These are phyloP conservation scores for Momotus momota DNA, from an alignment of 2,797 vertebrate species.

Conservation along the genomic window DNA sequence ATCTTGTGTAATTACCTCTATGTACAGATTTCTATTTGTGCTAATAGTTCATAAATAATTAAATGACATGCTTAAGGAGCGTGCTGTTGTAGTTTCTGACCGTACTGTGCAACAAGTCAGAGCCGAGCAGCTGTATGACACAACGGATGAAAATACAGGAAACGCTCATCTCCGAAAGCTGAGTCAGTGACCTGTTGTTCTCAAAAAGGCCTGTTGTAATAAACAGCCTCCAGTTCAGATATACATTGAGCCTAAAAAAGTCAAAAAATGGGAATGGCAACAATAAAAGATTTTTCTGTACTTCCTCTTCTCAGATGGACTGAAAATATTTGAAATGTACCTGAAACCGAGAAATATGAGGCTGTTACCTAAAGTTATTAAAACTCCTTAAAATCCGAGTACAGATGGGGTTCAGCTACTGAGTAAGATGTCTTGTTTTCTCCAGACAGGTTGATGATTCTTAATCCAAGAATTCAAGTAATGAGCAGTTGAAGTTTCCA, in stretches of 20 bases:
- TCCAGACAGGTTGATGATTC: constrained; percentile 69
- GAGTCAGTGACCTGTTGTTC: constrained; percentile 58
- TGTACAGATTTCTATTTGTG: neutral
- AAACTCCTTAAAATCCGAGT: neutral
- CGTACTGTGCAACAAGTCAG: neutral
- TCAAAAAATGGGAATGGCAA: neutral
- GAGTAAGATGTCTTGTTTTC: constrained; percentile 55
- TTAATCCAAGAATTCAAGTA: constrained; percentile 69
- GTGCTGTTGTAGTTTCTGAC: neutral
- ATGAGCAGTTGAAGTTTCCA: constrained; percentile 68
- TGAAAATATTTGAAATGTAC: neutral
- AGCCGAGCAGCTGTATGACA: neutral
- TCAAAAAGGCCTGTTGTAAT: constrained; percentile 20
- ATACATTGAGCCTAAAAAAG: neutral
- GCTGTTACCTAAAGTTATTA: neutral
- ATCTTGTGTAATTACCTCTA: neutral
- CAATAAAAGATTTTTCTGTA: neutral
- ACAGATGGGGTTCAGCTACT: constrained; percentile 2
- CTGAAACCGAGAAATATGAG: neutral
- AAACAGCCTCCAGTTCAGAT: constrained; percentile 4
- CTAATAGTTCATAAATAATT: constrained; percentile 21
- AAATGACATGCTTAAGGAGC: neutral
- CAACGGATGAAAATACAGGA: constrained; percentile 21
- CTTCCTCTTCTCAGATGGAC: neutral
- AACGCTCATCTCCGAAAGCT: constrained; percentile 23